phyloP scores from a whole-genome alignment of 2,797 vertebrate species.

The Alouatta caraya region DNA sequence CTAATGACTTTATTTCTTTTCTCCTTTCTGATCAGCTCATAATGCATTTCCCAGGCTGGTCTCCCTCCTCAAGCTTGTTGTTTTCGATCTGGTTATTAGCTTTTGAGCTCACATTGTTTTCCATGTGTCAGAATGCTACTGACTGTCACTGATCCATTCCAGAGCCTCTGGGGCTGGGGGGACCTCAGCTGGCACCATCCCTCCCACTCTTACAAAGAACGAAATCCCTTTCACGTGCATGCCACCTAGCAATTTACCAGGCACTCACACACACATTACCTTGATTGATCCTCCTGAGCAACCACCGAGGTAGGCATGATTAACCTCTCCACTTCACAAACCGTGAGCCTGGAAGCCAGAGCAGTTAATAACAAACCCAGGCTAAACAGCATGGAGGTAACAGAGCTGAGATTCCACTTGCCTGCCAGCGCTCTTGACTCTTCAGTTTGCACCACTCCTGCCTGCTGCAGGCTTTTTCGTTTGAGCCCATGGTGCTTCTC shows the following conservation, averaged over 20 bases:
- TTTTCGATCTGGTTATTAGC: slow-evolving; percentile 69
- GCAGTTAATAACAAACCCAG: neutral
- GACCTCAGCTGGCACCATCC: neutral
- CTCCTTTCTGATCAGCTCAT: slow-evolving; percentile 74
- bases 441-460: neutral
- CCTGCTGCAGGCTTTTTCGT: neutral
- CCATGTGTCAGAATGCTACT: slow-evolving; percentile 42
- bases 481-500: neutral
- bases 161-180: slow-evolving; percentile 30
- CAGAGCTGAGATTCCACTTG: neutral
- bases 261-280: neutral
- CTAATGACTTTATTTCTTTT: slow-evolving; percentile 77
- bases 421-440: neutral
- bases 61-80: slow-evolving; percentile 7
- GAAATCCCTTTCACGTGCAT: neutral
- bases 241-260: neutral
- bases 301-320: neutral
- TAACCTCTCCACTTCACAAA: neutral
- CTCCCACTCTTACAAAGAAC: neutral
- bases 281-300: neutral
- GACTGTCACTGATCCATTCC: slow-evolving; percentile 18
- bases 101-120: slow-evolving; percentile 31
- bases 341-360: neutral
- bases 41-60: slow-evolving; percentile 61
- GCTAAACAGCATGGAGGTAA: neutral